Evolutionary conservation across 2,113 vertebrate species (phyloP).

Genomic region (Gymnobelideus leadbeateri): DNA sequence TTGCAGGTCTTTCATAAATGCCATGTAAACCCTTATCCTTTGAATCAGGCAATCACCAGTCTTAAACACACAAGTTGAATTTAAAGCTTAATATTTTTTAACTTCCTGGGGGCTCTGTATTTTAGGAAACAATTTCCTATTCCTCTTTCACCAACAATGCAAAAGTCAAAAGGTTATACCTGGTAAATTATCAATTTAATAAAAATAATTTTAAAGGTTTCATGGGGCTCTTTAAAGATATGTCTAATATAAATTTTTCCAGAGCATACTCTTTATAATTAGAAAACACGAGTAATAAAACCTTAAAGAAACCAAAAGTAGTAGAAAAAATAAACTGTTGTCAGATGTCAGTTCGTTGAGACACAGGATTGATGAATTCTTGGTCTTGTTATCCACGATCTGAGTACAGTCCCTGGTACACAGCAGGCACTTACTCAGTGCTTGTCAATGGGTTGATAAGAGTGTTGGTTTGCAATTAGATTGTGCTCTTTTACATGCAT

Average conservation of each 20-base stretch:
- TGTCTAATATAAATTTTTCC: neutral
- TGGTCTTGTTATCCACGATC: neutral
- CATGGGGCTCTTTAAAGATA: neutral
- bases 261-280: neutral
- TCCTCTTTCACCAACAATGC: neutral
- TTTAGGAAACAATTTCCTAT: neutral
- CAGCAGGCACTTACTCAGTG: neutral
- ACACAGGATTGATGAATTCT: neutral
- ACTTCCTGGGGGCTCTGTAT: neutral
- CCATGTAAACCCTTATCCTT: slow-evolving; percentile 41
- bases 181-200: neutral
- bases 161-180: neutral
- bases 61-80: neutral
- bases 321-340: neutral
- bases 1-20: slow-evolving; percentile 68
- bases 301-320: neutral
- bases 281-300: neutral
- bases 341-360: neutral
- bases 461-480: neutral
- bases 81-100: neutral
- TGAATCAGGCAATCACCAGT: slow-evolving; percentile 45
- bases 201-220: neutral
- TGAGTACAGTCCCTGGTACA: neutral
- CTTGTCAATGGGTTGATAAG: neutral
- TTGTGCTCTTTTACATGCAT: neutral